These are phyloP conservation scores for Muscicapa adusta DNA, from an alignment of 2,113 vertebrate species.

Conservation along the genomic window DNA sequence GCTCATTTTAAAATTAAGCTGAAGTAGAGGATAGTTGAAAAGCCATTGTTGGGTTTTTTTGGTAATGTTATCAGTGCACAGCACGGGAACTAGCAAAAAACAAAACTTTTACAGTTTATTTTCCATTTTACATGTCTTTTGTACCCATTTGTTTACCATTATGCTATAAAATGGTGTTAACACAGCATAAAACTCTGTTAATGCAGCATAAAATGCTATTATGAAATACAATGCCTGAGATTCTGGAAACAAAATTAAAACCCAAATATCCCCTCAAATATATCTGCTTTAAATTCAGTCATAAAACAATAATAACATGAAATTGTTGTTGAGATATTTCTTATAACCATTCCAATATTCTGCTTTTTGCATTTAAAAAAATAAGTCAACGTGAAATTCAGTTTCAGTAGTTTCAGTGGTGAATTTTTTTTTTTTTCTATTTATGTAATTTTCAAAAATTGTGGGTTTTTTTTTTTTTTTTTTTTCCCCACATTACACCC, in stretches of 20 bases:
- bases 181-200: background rate
- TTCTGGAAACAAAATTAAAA: conserved; percentile 3
- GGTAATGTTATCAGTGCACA: background rate
- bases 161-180: conserved; percentile 8
- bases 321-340: background rate
- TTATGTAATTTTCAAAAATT: background rate
- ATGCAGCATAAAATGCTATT: conserved; percentile 25
- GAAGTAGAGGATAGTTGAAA: background rate
- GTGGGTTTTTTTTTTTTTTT: background rate
- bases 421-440: background rate
- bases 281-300: background rate
- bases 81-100: background rate
- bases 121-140: conserved; percentile 20
- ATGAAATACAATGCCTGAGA: background rate
- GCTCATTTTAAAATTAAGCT: background rate
- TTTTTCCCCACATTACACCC: background rate
- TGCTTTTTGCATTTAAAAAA: background rate
- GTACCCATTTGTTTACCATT: conserved; percentile 12
- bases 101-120: background rate
- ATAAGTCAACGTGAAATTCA: background rate
- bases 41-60: background rate
- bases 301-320: background rate
- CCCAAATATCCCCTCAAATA: background rate
- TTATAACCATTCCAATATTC: background rate
- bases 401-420: background rate